Conservation (phyloP, 2,113 vertebrate genomes). For the Nerophis ophidion region DNA sequence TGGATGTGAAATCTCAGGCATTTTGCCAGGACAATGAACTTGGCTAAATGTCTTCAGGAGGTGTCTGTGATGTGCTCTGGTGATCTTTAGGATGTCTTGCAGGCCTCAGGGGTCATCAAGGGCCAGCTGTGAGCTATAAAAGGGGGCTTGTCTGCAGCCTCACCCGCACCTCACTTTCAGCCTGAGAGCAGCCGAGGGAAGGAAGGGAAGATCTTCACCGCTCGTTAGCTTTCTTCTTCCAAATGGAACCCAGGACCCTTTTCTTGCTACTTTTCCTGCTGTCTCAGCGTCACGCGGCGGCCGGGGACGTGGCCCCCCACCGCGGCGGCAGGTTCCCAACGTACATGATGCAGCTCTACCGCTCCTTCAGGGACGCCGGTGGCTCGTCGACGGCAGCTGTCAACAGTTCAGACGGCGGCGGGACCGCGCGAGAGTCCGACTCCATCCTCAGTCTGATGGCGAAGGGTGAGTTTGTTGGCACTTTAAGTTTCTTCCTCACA, state of each 20-base stretch:
- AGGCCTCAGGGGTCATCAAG: conserved; percentile 74
- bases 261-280: conserved; percentile 13
- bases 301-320: conserved; percentile 24
- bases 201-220: conserved; percentile 27
- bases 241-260: conserved; percentile 40
- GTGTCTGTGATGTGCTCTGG: conserved; percentile 53
- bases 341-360: conserved; percentile 84
- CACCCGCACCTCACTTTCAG: conserved; percentile 51
- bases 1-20: conserved; percentile 36
- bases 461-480: conserved; percentile 67
- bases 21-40: conserved; percentile 68
- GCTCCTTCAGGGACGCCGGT: conserved; percentile 51
- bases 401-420: conserved; percentile 26
- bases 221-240: not conserved
- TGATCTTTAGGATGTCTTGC: conserved; percentile 67
- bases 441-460: conserved; percentile 75
- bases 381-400: conserved; percentile 12
- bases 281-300: conserved; percentile 2
- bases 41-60: conserved; percentile 58
- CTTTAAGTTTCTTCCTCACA: conserved; percentile 10
- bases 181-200: conserved; percentile 46
- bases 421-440: conserved; percentile 57
- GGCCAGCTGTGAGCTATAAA: conserved; percentile 77
- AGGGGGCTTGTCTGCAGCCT: conserved; percentile 40
- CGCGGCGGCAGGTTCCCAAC: conserved; percentile 56